Evolutionary conservation across 2,113 vertebrate species (phyloP), one percentile per base, ranked within the genome.

Genomic region (Sinosuthora webbiana): DNA sequence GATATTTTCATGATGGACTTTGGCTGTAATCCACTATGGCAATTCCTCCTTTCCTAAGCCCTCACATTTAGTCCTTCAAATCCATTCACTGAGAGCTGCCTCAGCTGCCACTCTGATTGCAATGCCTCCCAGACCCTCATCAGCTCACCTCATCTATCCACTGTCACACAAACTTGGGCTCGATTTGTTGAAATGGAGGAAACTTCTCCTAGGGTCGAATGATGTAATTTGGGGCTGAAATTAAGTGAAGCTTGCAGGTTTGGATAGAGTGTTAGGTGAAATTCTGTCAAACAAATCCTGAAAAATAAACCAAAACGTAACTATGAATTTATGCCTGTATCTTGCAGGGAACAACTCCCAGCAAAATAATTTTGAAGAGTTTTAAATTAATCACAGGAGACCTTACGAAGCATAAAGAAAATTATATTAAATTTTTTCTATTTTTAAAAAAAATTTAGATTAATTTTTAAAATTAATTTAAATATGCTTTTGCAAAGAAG

Each of bases 91-190:
- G 84, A 83, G 83, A 95, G 75, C 79, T 88, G 87, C 91, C 87
- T 95, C 82, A 88, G 91, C 78, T 91, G 96, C 87, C 95, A 95
- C 70, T 95, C 84, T 83, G 89, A 93, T 67, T 94, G 87, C 90
- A 90, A 67, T 93, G 71, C 93, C 93, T 95, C 92, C 90, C 91
- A 94, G 62, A 79, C 94, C 90, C 37, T 96, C 93, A 90, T 93
- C 92, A 94, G 89, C 84, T 91, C 92, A 94, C 95, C 93, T 95
- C 94, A 96, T 90, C 94, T 95, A 89, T 88, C 87, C 92, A 85
- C 95, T 95, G 93, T 90, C 96, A 95, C 89, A 91, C 90, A 95
- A 96, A 93, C 94, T 94, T 67, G 87, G 75, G 63, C 64, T 93
- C 60, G 22, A 86, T 88, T 95, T 95, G 85, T 74, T 93, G 92